Conservation (phyloP, 2,888 invertebrate genomes). For the Xestia c-nigrum region DNA sequence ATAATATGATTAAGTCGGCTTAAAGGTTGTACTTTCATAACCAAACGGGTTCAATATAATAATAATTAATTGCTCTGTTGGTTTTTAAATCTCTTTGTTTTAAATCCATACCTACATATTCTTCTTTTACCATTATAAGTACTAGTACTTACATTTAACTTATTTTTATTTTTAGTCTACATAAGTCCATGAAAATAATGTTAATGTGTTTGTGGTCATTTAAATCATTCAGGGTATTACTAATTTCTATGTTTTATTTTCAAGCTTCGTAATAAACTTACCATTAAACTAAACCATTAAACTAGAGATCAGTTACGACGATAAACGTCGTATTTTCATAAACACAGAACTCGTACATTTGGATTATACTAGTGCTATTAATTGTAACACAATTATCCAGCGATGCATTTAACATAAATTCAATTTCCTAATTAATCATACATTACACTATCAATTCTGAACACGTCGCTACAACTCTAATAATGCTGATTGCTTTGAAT, state of each 20-base stretch:
- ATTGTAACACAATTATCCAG: slow-evolving; percentile 42
- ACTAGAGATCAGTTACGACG: neutral
- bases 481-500: slow-evolving; percentile 56
- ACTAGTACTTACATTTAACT: neutral
- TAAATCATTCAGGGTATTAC: neutral
- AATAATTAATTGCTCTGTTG: neutral
- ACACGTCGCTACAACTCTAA: slow-evolving; percentile 43
- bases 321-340: slow-evolving; percentile 4
- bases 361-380: slow-evolving; percentile 25
- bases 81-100: slow-evolving; percentile 1
- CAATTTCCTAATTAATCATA: slow-evolving; percentile 58
- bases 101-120: neutral
- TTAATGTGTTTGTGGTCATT: neutral
- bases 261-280: neutral
- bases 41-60: neutral
- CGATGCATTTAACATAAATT: slow-evolving; percentile 56
- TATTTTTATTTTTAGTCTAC: neutral
- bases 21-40: slow-evolving; percentile 1
- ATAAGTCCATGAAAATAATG: neutral
- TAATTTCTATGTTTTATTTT: neutral
- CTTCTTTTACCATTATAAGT: neutral
- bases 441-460: slow-evolving; percentile 51
- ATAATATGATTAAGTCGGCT: slow-evolving; percentile 1
- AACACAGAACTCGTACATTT: slow-evolving; percentile 9
- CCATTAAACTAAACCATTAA: neutral